These are phyloP conservation scores for Strongylocentrotus purpuratus DNA, from an alignment of 35 echinoderm and acorn worm genomes.

Conservation along the genomic window DNA sequence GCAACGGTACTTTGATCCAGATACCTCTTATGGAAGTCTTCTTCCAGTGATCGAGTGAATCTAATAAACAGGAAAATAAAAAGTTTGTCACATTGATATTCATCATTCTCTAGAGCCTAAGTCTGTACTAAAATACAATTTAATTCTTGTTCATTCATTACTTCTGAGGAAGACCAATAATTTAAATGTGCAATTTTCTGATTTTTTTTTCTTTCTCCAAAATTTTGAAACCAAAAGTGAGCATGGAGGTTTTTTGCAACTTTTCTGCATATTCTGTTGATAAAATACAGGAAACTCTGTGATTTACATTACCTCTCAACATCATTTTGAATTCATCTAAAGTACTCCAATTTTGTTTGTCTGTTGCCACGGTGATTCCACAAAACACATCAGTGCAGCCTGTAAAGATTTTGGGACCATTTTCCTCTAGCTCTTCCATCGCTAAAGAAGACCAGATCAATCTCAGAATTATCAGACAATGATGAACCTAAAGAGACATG, in stretches of 20 bases:
- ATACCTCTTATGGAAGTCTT: constrained; percentile 54
- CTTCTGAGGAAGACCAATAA: too few species aligned
- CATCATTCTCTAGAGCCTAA: too few species aligned
- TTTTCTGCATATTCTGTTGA: not conserved
- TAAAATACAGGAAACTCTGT: not conserved
- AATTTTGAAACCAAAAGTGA: too few species aligned
- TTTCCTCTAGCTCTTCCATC: not conserved
- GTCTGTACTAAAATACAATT: too few species aligned
- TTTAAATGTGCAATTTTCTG: too few species aligned
- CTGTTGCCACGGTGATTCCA: constrained; percentile 23
- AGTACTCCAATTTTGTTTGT: not conserved
- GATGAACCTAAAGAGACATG: too few species aligned
- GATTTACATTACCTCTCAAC: not conserved
- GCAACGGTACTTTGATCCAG: constrained; percentile 55
- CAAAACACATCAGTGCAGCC: not conserved
- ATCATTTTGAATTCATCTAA: not conserved
- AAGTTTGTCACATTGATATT: too few species aligned
- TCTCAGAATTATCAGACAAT: too few species aligned
- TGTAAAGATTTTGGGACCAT: not conserved
- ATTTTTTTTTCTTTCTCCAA: too few species aligned
- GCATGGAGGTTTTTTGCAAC: too few species aligned
- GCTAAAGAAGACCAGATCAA: too few species aligned
- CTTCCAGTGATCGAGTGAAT: constrained; percentile 61
- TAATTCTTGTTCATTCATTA: too few species aligned
- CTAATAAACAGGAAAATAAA: constrained; percentile 25